Evolutionary conservation across 2,888 invertebrate species (phyloP), one percentile per base, ranked within the genome.

Genomic region (Eupeodes latifasciatus): DNA sequence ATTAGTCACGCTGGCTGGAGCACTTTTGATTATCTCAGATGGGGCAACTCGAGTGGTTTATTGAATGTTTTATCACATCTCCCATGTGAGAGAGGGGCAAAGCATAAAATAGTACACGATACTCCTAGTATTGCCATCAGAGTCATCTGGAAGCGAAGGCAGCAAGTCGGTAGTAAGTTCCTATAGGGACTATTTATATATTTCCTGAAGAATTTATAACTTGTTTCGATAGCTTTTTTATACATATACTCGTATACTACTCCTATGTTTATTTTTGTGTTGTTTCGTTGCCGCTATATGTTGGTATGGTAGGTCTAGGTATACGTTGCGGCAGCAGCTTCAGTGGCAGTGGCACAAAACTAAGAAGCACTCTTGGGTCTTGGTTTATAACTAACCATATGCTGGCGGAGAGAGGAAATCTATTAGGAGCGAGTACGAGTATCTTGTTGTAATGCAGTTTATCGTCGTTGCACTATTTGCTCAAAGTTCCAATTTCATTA

Each of bases 401-500:
- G 44, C 19, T 14, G 0, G 44, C 19, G 14, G 0, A 36, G n/a
- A 36, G n/a, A 59, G 61, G 53, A 53, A 74, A 79, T 75, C 66
- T 79, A 59, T 79, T 79, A 67, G 62, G 64, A 59, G 40, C 53
- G 27, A 64, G 67, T 71, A 72, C 53, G 27, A 64, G 67, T 71
- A 72, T 79, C 61, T 79, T 62, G 72, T 67, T 83, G 57, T 66
- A 67, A 62, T 74, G 55, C 36, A 80, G 66, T 87, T 83, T 80
- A 76, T 76, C 75, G 59, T 66, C 55, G 53, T 83, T 27, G 27
- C 2, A 27, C 27, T 27, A 55, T 81, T 76, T 79, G 71, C 61
- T 66, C 44, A 66, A 55, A 84, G 76, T 84, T 88, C 69, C 85
- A 85, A 85, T 85, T 88, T 88, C 74, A 81, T 85, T 85, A 84